Base-by-base conservation (phyloP, 2,888 invertebrate species). In the Caenorhabditis sulstoni region DNA sequence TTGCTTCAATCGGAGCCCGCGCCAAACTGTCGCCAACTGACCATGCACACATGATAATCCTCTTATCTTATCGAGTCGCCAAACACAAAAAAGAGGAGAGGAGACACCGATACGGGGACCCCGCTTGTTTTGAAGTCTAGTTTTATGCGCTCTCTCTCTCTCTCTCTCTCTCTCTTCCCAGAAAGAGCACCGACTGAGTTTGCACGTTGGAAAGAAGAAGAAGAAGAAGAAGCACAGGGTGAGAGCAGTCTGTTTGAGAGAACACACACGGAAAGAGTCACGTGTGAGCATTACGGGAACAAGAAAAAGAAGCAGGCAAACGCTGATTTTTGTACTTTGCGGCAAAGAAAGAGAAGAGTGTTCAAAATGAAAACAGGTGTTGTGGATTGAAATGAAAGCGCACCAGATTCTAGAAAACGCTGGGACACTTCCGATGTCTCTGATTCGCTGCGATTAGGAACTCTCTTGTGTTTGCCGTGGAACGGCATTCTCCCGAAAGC, bases 121-220 rank as follows among this genome's bases (percentile, higher is more conserved):
- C 57, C 41, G 22, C 37, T 71, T 71, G 71, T 71, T 71, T 71
- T 71, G 71, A 71, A 64, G 71, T 64, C 62, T 71, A 64, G 71
- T 71, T 64, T 71, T 64, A 41, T 61, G 59, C 23, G 14, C 29
- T n/a, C 22, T 11, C 49, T 49, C 3, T 22, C 49, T 49, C 11
- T 11, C 11, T 41, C 22, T 49, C 11, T 12, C n/a, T 29, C 20
- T 29, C n/a, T 59, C 50, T 7, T 7, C 29, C 29, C 68, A 29
- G 45, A 52, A 37, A 20, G 68, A 52, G 23, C 22, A 29, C 29
- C 4, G 29, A 29, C 29, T 3, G 29, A 29, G 29, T 29, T 29
- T 29, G 29, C 29, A 29, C 29, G 29, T 29, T 29, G 3, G 29
- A 29, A 29, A 7, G 4, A 7, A 29, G 7, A 29, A 29, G 3